These are phyloP conservation scores for Pristionchus maxplancki DNA, from an alignment of 2,888 invertebrate genomes.

Conservation along the genomic window DNA sequence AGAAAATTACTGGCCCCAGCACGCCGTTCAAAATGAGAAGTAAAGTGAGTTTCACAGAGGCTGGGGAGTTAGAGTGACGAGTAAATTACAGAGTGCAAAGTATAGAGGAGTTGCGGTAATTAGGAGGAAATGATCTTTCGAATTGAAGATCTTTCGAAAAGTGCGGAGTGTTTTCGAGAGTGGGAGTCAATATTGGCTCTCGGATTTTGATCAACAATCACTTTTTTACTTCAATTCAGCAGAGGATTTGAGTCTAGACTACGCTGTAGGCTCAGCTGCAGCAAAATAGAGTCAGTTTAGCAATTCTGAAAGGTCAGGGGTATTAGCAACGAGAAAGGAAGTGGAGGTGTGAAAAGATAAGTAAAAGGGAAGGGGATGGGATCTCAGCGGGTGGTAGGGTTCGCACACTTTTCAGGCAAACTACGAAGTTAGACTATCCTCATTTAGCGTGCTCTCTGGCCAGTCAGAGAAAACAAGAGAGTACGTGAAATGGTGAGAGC, in stretches of 20 bases:
- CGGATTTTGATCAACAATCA: neutral
- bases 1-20: neutral
- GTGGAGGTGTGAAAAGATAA: neutral
- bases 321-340: neutral
- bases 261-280: no score
- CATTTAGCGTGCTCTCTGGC: neutral
- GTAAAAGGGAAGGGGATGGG: constrained; percentile 16
- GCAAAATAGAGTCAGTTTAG: no score
- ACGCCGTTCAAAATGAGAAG: neutral
- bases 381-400: constrained; percentile 11
- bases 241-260: no score
- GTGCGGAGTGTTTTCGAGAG: neutral
- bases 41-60: neutral
- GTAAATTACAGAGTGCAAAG: neutral
- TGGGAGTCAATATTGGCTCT: neutral
- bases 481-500: neutral
- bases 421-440: neutral
- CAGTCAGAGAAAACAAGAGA: neutral
- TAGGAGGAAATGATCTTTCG: neutral
- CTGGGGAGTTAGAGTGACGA: neutral
- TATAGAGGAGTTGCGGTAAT: neutral
- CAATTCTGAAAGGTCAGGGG: neutral
- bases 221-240: neutral
- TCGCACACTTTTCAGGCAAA: neutral
- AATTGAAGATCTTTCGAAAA: neutral